These are phyloP conservation scores for Caenorhabditis inopinata DNA, from an alignment of 1,140 invertebrate species.

Conservation along the genomic window DNA sequence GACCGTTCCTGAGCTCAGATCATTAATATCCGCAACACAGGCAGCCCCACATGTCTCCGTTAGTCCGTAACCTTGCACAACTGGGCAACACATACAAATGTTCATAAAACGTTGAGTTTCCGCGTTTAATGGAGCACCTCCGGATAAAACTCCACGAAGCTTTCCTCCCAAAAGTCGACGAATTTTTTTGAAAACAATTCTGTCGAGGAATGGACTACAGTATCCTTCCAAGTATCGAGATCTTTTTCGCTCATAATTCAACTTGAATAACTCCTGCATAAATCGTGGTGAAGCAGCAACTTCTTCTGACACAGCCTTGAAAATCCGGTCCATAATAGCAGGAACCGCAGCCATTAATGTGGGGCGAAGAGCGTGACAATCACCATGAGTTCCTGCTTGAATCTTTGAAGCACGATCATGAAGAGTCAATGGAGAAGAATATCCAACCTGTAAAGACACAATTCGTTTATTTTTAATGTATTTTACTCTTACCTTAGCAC, in stretches of 20 bases:
- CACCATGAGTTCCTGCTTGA: slow-evolving; percentile 44
- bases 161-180: slow-evolving; percentile 43
- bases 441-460: background rate
- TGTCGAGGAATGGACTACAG: slow-evolving; percentile 46
- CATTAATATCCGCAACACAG: slow-evolving; percentile 43
- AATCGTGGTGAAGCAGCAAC: slow-evolving; percentile 44
- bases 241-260: slow-evolving; percentile 46
- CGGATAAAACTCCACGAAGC: slow-evolving; percentile 39
- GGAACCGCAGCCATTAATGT: slow-evolving; percentile 46
- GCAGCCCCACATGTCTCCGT: slow-evolving; percentile 46
- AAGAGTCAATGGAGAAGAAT: slow-evolving; percentile 43
- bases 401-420: slow-evolving; percentile 47
- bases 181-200: slow-evolving; percentile 47
- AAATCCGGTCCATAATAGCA: slow-evolving; percentile 47
- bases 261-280: slow-evolving; percentile 45
- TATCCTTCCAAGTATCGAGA: slow-evolving; percentile 45
- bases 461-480: background rate
- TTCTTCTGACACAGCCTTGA: slow-evolving; percentile 47
- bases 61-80: slow-evolving; percentile 45
- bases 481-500: background rate
- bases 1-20: slow-evolving; percentile 42
- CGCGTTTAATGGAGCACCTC: slow-evolving; percentile 40
- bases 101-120: slow-evolving; percentile 49
- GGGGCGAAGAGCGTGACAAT: slow-evolving; percentile 44
- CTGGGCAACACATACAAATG: slow-evolving; percentile 48